Evolutionary conservation across 2,888 invertebrate species (phyloP), one percentile per base, ranked within the genome.

Genomic region (Choristoneura rosaceana): DNA sequence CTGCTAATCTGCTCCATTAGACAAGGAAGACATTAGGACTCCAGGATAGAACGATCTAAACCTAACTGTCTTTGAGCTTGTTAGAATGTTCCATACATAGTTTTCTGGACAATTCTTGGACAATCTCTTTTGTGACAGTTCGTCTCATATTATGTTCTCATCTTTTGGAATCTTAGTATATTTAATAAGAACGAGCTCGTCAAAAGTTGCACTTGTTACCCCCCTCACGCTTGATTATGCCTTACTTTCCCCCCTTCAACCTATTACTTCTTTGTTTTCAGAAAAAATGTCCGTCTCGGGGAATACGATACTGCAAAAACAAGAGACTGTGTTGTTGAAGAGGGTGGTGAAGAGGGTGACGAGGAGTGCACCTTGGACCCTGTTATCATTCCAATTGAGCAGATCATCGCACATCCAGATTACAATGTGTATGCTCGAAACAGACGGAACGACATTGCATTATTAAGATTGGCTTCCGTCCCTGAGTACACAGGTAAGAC

Each of bases 371-470:
- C 91, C 0, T 88, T 91, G 0, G 87, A 87, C 2, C 83, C 87
- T 0, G 79, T 89, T 62, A 82, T 85, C 47, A 84, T 94, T 17
- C 83, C 87, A 25, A 90, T 94, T 4, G 90, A 89, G 68, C 82
- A 84, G 66, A 83, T 82, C 52, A 90, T 92, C 50, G 81, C 90
- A 0, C 94, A 95, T 77, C 85, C 87, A 0, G 81, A 86, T 0
- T 95, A 95, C 82, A 78, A 87, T n/a, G 82, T 85, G 0, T 70
- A 25, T 4, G 76, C 77, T 33, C 9, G 15, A 0, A 73, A 80
- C 14, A 80, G 79, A 68, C 79, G 82, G 50, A 76, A 90, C 74
- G 95, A 95, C 77, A 92, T 95, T 15, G 95, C 94, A 1, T 76
- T 95, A 47, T 80, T 95, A 43, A 89, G 91, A 71, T 76, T 95